Percentiles rank a stretch among this genome's conserved stretches.
These are phyloP conservation scores for Psittacula derbiana DNA, from an alignment of 2,797 vertebrate species.

Conservation along the genomic window DNA sequence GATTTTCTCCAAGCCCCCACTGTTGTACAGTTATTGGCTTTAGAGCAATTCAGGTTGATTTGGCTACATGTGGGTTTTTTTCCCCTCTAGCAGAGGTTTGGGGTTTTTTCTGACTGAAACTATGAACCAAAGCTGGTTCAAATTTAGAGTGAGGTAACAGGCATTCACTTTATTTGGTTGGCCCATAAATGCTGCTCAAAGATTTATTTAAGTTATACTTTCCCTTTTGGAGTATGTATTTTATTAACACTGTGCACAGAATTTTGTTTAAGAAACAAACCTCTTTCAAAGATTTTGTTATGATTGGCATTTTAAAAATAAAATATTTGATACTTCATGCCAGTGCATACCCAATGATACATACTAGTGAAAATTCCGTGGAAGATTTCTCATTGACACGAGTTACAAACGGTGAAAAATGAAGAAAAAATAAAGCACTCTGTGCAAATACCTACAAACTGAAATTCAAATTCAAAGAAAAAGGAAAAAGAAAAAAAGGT, in stretches of 20 bases:
- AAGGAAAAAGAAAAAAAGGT: not conserved
- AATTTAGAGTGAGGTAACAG: conserved; percentile 50
- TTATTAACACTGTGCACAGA: not conserved
- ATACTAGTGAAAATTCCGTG: not conserved
- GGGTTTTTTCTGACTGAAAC: conserved; percentile 32
- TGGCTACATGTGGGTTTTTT: not conserved
- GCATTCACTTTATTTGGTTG: conserved; percentile 8
- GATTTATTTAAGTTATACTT: conserved; percentile 16
- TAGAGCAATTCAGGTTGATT: conserved; percentile 4
- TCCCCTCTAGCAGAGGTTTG: not conserved
- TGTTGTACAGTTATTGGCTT: not conserved
- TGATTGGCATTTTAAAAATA: not conserved
- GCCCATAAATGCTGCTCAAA: not conserved
- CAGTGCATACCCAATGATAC: not conserved
- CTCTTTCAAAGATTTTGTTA: not conserved
- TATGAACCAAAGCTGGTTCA: conserved; percentile 26
- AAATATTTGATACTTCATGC: not conserved
- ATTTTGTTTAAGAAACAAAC: not conserved
- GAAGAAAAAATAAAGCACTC: not conserved
- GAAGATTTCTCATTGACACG: not conserved
- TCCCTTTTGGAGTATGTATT: not conserved
- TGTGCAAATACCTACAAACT: not conserved
- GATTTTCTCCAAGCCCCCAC: not conserved
- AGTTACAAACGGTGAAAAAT: not conserved
- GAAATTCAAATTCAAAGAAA: not conserved